These are phyloP conservation scores for Meteorus sp. DNA, from an alignment of 1,140 invertebrate species.

Conservation along the genomic window DNA sequence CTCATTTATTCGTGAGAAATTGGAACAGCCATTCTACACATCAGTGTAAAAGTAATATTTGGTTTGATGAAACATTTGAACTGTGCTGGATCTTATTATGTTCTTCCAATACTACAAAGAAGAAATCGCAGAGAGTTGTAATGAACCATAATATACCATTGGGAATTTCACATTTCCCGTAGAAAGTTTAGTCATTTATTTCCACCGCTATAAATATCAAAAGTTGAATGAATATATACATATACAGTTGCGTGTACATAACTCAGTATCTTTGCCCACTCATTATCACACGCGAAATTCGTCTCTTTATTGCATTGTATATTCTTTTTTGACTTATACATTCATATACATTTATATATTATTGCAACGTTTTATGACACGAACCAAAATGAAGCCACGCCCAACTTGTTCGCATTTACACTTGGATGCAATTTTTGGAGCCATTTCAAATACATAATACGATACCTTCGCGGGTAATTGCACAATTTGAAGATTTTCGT, in stretches of 20 bases:
- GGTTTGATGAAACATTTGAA: too few species aligned
- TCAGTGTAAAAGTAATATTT: too few species aligned
- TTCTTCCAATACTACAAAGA: too few species aligned
- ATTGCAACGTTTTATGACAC: not conserved
- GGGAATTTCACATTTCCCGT: constrained; percentile 23
- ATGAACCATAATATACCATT: not conserved
- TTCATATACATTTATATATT: not conserved
- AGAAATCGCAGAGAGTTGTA: not conserved
- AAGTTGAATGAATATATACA: not conserved
- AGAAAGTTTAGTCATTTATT: constrained; percentile 18
- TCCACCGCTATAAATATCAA: not conserved
- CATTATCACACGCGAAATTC: constrained; percentile 19
- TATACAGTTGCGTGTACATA: constrained; percentile 17
- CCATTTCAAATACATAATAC: too few species aligned
- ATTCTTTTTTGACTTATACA: not conserved
- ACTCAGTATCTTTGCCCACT: constrained; percentile 9
- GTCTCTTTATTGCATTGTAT: not conserved
- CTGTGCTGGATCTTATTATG: too few species aligned
- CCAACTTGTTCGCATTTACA: not conserved
- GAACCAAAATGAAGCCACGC: not conserved
- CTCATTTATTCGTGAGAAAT: too few species aligned
- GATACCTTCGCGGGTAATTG: too few species aligned
- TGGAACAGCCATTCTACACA: too few species aligned
- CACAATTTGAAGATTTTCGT: too few species aligned
- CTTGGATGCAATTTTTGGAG: too few species aligned